Base-by-base conservation (phyloP, 2,797 vertebrate genomes). In the Phoxinus dragarum region DNA sequence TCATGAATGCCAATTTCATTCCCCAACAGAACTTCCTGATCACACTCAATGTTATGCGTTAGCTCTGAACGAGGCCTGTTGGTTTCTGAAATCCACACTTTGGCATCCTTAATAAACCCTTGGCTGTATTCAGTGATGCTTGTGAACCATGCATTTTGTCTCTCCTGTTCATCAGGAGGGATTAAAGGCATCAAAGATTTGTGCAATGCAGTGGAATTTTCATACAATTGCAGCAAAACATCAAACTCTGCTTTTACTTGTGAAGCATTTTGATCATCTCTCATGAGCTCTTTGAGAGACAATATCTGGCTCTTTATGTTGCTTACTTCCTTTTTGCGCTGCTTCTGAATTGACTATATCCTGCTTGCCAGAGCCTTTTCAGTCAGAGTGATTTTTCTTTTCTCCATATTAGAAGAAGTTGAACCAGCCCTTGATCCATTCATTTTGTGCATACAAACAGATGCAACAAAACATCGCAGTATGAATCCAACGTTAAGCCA, bases 371-470 rank as follows among this genome's bases (percentile, higher is more conserved):
- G 4, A 21, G 75, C 84, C 14, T 88, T 88, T 47, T 42, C 71
- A 42, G 80, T 89, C 47, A 85, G 82, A 82, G 68, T 80, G 31
- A 85, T 83, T 78, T 75, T 31, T 73, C 84, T 75, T 56, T 75
- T 89, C n/a, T 79, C 67, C 54, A 21, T 67, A 72, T 34, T 54
- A 59, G 27, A 8, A 36, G 31, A 27, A 16, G 34, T 14, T 16
- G 56, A 83, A 19, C 14, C 40, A 74, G 19, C 40, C 8, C n/a
- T 40, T 83, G 56, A 83, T 76, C 34, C 52, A 61, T 67, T 80
- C 38, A 80, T 85, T 79, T 85, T 85, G 49, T 52, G n/a, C 19
- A 17, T n/a, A 36, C 47, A 68, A 3, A 23, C 42, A 66, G 14
- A 56, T 31, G 40, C 42, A 36, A 66, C n/a, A 40, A 68, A 23